These are phyloP conservation scores for Eriosoma lanigerum DNA, from an alignment of 1,140 invertebrate species.

Conservation along the genomic window DNA sequence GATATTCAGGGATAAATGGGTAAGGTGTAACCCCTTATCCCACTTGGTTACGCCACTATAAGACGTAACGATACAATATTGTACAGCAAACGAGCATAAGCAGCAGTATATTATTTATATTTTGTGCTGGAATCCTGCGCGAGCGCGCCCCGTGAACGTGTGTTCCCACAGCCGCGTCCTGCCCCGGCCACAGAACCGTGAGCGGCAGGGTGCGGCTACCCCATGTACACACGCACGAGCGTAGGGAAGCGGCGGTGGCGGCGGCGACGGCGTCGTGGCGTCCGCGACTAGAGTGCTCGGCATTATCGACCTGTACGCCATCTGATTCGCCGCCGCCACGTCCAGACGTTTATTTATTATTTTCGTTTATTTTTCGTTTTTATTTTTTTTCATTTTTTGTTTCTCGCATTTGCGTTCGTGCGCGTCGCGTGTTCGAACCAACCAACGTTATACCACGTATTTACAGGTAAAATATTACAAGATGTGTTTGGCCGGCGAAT, in stretches of 20 bases:
- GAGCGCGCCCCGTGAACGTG: too few species aligned
- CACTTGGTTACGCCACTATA: too few species aligned
- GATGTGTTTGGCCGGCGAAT: neutral
- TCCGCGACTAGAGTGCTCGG: conserved; percentile 32
- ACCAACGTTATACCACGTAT: neutral
- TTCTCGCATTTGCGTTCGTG: neutral
- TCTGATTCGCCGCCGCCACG: conserved; percentile 23
- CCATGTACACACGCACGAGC: neutral
- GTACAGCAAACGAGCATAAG: too few species aligned
- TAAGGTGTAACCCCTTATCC: too few species aligned
- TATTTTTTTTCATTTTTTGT: neutral
- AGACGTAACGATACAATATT: too few species aligned
- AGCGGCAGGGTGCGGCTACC: conserved; percentile 10
- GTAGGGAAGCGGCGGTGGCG: neutral
- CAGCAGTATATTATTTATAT: too few species aligned
- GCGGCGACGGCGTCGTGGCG: conserved; percentile 10
- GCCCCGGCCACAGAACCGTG: neutral
- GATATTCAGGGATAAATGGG: too few species aligned
- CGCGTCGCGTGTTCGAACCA: neutral
- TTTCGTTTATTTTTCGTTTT: too few species aligned
- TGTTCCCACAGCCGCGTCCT: too few species aligned
- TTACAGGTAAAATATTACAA: neutral
- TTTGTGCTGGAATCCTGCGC: too few species aligned
- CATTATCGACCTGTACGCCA: conserved; percentile 47
- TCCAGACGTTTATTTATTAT: neutral